Evolutionary conservation across 2,113 vertebrate genomes (phyloP).

Genomic region (Carettochelys insculpta): DNA sequence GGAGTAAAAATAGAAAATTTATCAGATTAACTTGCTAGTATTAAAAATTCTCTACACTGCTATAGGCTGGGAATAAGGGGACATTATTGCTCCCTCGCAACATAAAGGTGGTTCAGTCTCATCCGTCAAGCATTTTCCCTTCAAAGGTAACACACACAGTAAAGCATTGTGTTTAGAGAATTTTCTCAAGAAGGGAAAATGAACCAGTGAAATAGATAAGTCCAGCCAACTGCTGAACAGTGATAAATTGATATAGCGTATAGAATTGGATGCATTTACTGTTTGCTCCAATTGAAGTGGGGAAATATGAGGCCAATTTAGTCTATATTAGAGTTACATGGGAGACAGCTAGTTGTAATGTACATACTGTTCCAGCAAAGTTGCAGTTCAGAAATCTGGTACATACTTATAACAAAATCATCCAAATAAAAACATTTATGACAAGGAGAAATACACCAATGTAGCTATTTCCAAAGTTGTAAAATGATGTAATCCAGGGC

Average conservation of each 20-base stretch:
- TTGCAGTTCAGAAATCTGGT: background rate
- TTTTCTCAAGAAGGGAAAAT: accelerated
- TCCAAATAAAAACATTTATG: background rate
- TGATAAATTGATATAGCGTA: background rate
- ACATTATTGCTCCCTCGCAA: accelerated
- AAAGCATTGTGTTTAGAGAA: background rate
- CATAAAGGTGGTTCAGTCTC: accelerated
- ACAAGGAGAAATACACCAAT: background rate
- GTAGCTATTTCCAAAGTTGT: background rate
- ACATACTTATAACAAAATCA: background rate
- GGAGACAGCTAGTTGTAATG: background rate
- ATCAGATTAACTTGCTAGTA: background rate
- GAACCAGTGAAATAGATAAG: accelerated
- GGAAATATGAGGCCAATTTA: background rate
- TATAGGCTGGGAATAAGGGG: background rate
- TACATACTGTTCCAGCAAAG: background rate
- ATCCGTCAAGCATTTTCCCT: accelerated
- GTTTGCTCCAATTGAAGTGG: background rate
- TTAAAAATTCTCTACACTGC: background rate
- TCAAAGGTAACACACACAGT: background rate
- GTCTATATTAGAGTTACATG: background rate
- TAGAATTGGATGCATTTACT: background rate
- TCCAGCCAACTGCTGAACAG: accelerated
- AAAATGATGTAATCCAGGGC: conserved; percentile 43
- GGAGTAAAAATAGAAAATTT: background rate